Evolutionary conservation across 2,113 vertebrate species (phyloP), one percentile per base, ranked within the genome.

Genomic region (Piaya cayana): DNA sequence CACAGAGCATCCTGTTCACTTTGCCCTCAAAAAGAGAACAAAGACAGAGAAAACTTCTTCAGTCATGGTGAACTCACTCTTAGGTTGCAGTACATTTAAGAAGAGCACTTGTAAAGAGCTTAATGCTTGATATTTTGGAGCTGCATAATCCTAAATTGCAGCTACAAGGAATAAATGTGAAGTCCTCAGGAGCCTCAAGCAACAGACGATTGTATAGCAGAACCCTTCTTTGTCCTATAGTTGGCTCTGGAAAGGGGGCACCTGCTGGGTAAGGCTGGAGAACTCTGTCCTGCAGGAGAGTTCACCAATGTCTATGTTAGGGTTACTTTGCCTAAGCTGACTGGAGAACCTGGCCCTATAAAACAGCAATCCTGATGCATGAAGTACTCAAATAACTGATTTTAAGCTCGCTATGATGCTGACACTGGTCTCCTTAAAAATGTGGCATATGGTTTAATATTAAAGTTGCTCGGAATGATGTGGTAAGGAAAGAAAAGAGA

Each of bases 391-490:
- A 90, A 71, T 11, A 52, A 63, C 0, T 9, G 65, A 16, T 82
- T 77, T 56, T 55, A 90, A 92, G 15, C 36, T 88, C 49, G 55
- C 49, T 69, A 4, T 23, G 72, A 92, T 53, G 45, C 58, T 77
- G 77, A 75, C 37, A 43, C 36, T 75, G 62, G 79, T 49, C n/a
- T 91, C 71, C 87, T 88, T 65, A 70, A 82, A 49, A 55, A 88
- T 11, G 11, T 9, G 76, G 90, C 74, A 72, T 25, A 2, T 11
- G 67, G 77, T 96, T 92, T 42, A 25, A 42, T 79, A 91, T 52
- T 95, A 87, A 90, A n/a, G 65, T 80, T 87, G 60, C 22, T 34
- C 90, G 64, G 64, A 74, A 96, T 80, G 49, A 81, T 65, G 43
- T 26, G 53, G 18, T 27, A 71, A 82, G 30, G 30, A 75, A 58